Percentiles rank a stretch among this genome's conserved stretches.
Conservation (phyloP, 2,888 invertebrate species). For the Drosophila testacea region DNA sequence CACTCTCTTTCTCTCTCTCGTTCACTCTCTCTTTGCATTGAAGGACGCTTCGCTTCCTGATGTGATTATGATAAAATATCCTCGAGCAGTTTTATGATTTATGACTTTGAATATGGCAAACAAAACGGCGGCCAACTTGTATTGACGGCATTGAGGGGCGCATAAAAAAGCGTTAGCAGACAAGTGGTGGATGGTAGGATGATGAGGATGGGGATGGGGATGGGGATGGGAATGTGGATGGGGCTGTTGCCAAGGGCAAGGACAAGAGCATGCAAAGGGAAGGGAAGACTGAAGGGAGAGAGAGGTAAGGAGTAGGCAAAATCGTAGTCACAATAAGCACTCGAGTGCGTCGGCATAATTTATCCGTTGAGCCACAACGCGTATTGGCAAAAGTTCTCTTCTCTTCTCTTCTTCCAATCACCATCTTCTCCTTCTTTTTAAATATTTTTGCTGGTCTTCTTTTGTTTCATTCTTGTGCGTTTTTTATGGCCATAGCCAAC, state of each 20-base stretch:
- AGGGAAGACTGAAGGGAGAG: not conserved
- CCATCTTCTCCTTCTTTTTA: not conserved
- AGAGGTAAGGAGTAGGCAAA: constrained; percentile 6
- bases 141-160: constrained; percentile 33
- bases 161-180: constrained; percentile 37
- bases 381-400: constrained; percentile 55
- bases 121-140: constrained; percentile 61
- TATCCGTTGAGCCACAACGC: constrained; percentile 67
- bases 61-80: constrained; percentile 82
- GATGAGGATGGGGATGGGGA: not conserved
- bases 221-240: not conserved
- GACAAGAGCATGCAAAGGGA: constrained; percentile 16
- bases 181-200: constrained; percentile 4
- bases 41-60: constrained; percentile 69
- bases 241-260: constrained; percentile 17
- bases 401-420: not conserved
- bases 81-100: constrained; percentile 80
- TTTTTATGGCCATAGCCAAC: constrained; percentile 33
- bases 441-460: not conserved
- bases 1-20: not conserved
- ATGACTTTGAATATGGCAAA: constrained; percentile 80
- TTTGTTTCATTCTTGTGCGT: constrained; percentile 20
- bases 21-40: not conserved
- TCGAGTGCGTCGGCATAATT: constrained; percentile 80
- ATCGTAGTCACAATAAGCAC: constrained; percentile 70